These are phyloP conservation scores for Ellobius talpinus DNA, from an alignment of 2,113 vertebrate species.

Conservation along the genomic window DNA sequence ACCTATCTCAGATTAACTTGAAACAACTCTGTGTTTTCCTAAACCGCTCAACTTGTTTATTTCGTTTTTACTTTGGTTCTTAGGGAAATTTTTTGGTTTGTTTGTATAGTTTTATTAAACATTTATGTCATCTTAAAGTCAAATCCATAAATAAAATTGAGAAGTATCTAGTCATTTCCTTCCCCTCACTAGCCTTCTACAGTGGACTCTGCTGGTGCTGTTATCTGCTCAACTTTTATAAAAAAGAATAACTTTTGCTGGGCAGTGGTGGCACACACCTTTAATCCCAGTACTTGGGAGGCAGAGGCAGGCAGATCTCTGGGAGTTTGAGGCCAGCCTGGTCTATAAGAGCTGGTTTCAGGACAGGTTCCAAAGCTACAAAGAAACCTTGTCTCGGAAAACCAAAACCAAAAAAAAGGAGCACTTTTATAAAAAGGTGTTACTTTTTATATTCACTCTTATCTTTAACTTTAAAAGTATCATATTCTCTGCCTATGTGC, in stretches of 20 bases:
- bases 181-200: not conserved
- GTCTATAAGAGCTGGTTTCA: too few species aligned
- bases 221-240: not conserved
- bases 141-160: conserved; percentile 48
- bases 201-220: not conserved
- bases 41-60: conserved; percentile 21
- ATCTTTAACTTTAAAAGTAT: not conserved
- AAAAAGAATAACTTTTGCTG: not conserved
- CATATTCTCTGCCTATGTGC: not conserved
- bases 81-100: conserved; percentile 43
- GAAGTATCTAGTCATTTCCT: conserved; percentile 23
- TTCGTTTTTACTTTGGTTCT: conserved; percentile 53
- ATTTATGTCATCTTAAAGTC: conserved; percentile 32
- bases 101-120: conserved; percentile 51
- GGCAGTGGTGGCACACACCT: too few species aligned
- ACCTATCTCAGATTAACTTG: not conserved
- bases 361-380: too few species aligned
- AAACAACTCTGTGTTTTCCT: conserved; percentile 17
- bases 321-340: too few species aligned
- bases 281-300: too few species aligned
- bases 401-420: too few species aligned
- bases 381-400: too few species aligned
- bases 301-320: too few species aligned
- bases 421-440: not conserved
- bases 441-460: not conserved